Evolutionary conservation across 1,140 invertebrate species (phyloP).

Genomic region (Cyclargus thomasi): DNA sequence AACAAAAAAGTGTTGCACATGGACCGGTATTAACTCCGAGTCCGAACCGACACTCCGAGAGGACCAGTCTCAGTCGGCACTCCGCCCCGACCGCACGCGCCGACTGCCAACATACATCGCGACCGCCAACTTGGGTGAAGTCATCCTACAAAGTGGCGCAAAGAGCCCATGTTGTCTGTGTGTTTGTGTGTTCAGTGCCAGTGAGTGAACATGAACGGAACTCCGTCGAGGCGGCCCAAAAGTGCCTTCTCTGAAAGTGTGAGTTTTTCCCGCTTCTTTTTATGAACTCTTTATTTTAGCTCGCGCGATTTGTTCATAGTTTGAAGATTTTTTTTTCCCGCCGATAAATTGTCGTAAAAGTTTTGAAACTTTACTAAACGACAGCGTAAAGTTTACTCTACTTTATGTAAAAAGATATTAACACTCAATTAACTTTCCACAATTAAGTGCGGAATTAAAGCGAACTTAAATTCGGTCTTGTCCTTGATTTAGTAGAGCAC

Average conservation of each 20-base stretch:
- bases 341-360: too few relatives aligned
- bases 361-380: too few relatives aligned
- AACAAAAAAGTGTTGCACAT: slow-evolving; percentile 12
- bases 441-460: neutral
- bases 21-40: slow-evolving; percentile 48
- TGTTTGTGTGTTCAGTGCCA: slow-evolving; percentile 24
- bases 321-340: too few relatives aligned
- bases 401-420: neutral
- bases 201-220: slow-evolving; percentile 55
- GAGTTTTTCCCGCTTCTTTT: slow-evolving; percentile 27
- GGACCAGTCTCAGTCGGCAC: slow-evolving; percentile 52
- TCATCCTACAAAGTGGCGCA: slow-evolving; percentile 66
- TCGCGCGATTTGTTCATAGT: too few relatives aligned
- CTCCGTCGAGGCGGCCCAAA: slow-evolving; percentile 61
- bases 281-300: too few relatives aligned
- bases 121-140: slow-evolving; percentile 68
- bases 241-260: slow-evolving; percentile 66
- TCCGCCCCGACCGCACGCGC: slow-evolving; percentile 43
- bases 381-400: too few relatives aligned
- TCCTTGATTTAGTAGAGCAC: slow-evolving; percentile 14
- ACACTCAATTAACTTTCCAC: slow-evolving; percentile 2
- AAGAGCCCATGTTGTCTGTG: slow-evolving; percentile 38
- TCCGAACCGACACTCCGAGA: slow-evolving; percentile 36
- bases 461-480: slow-evolving; percentile 5
- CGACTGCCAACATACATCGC: slow-evolving; percentile 38